Base-by-base conservation (phyloP, 2,113 vertebrate species). In the Eubucco bourcierii region DNA sequence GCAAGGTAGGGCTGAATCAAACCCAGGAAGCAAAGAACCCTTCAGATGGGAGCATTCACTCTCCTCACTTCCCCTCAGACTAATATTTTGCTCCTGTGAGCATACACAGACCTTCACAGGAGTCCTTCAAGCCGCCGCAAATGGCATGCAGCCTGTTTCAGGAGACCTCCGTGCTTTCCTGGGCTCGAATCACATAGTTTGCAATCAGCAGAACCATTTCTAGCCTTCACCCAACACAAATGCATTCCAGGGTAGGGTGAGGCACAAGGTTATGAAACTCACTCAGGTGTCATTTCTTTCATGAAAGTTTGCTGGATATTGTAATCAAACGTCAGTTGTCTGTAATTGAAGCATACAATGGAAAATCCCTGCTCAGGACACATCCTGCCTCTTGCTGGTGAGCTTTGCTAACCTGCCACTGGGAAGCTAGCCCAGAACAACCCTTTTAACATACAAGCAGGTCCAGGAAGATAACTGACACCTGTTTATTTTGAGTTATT, bases 201-300 rank as follows among this genome's bases (percentile, higher is more conserved):
- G 80, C 71, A 82, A 16, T 44, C 18, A 1, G 27, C 79, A 84
- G 84, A 89, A 85, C 78, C 8, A 3, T 61, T 95, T 82, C 90
- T 88, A 80, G 72, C 89, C 80, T 84, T 73, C 78, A 34, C 6
- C 23, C 31, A 65, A 75, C 29, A 23, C 47, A 67, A 24, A 61
- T 53, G 31, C 64, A 95, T 96, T 90, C 84, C 81, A 85, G 39
- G 58, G n/a, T 44, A 86, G 91, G 91, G 95, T 0, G 84, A 95
- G 95, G 96, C 85, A 71, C 37, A 65, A 74, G 34, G 71, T 95
- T 95, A 91, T 80, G 93, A 94, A 97, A 95, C 68, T 76, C 75
- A 74, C 73, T 87, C 71, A 81, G 33, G 80, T 90, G 87, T 80
- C 84, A 86, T 89, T 95, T 87, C 86, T 83, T 88, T 50, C 75